These are phyloP conservation scores for Mactromeris polynyma DNA, from an alignment of 2,888 invertebrate species.

Conservation along the genomic window DNA sequence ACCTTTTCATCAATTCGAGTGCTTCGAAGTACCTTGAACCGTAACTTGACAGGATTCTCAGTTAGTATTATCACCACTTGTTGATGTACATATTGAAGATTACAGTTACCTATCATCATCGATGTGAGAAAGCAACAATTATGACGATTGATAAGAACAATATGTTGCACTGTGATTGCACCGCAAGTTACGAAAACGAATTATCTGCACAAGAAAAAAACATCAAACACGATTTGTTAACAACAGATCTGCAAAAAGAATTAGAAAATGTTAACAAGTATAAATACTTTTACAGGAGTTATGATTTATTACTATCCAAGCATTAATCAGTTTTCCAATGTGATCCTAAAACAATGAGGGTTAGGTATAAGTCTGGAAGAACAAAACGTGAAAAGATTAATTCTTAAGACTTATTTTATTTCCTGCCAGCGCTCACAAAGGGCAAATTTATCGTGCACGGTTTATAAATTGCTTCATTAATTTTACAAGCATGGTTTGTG, in stretches of 20 bases:
- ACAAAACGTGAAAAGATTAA: too few relatives aligned
- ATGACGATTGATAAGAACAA: background rate
- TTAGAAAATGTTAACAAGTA: background rate
- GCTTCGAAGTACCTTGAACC: too few relatives aligned
- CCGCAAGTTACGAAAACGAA: background rate
- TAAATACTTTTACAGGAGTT: background rate
- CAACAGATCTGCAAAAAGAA: background rate
- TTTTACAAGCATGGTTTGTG: background rate
- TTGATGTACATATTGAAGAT: background rate
- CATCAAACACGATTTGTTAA: background rate
- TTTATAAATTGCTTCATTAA: background rate
- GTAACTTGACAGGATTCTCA: too few relatives aligned
- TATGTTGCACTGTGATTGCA: background rate
- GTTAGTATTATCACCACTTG: background rate
- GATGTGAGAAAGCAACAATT: background rate
- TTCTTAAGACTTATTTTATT: background rate
- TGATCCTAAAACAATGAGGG: background rate
- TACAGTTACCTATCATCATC: background rate
- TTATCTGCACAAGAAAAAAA: background rate
- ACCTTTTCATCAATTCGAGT: too few relatives aligned
- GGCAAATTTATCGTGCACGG: background rate
- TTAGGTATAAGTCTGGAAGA: background rate
- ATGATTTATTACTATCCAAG: background rate
- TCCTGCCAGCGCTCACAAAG: background rate
- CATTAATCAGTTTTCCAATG: background rate